phyloP scores from a whole-genome alignment of 2,888 invertebrate genomes.

The Epistrophella euchroma region DNA sequence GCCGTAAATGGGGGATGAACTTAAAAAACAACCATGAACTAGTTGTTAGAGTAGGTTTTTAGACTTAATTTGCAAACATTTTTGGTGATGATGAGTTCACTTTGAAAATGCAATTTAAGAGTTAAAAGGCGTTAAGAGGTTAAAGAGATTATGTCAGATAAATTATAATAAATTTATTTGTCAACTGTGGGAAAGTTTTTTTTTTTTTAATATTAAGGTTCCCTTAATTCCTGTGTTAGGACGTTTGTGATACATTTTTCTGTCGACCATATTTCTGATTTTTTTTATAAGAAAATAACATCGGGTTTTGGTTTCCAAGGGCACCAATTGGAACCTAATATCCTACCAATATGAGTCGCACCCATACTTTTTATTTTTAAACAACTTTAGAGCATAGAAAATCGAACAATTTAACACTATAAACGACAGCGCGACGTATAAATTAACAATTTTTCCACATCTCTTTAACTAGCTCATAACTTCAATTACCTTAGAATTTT shows the following conservation, averaged over 20 bases:
- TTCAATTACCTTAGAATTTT: slow-evolving; percentile 9
- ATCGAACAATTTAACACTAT: not conserved
- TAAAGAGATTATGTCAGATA: not conserved
- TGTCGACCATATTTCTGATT: too few relatives aligned
- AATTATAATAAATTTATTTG: not conserved
- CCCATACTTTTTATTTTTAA: too few relatives aligned
- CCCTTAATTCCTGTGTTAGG: too few relatives aligned
- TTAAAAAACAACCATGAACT: slow-evolving; percentile 17
- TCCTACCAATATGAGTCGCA: too few relatives aligned
- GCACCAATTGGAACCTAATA: too few relatives aligned
- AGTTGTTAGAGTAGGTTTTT: not conserved
- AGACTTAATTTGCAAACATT: not conserved
- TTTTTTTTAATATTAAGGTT: too few relatives aligned
- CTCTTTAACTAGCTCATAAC: not conserved
- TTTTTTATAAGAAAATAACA: too few relatives aligned
- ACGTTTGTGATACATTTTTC: too few relatives aligned
- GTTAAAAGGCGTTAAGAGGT: slow-evolving; percentile 3
- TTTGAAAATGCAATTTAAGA: slow-evolving; percentile 1
- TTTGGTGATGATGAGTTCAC: not conserved
- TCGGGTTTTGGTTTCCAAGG: too few relatives aligned
- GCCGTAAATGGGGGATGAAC: slow-evolving; percentile 6
- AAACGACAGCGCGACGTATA: not conserved
- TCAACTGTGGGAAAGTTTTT: too few relatives aligned
- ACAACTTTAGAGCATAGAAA: not conserved
- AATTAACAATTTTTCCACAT: not conserved